Evolutionary conservation across 2,888 invertebrate genomes (phyloP).

Genomic region (Catocala fraxini): DNA sequence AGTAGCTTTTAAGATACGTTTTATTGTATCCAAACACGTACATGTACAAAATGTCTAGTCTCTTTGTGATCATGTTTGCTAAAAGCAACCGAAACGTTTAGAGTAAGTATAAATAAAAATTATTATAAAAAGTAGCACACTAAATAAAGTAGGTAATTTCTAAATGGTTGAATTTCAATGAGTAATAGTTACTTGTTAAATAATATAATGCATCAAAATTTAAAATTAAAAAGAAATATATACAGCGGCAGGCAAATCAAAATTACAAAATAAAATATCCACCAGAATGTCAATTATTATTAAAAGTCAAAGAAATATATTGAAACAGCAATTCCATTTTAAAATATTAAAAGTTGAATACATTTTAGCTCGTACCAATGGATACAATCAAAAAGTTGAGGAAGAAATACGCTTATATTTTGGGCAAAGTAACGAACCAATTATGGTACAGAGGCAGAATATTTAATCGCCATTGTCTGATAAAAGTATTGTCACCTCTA

Average conservation of each 20-base stretch:
- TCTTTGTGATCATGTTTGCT: too few species aligned
- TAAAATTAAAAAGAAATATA: too few species aligned
- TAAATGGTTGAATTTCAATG: too few species aligned
- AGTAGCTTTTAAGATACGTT: neutral
- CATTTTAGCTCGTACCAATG: neutral
- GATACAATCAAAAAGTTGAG: constrained; percentile 3
- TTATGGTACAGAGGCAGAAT: constrained; percentile 15
- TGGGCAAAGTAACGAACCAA: constrained; percentile 19
- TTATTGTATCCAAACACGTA: neutral
- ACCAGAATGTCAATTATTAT: too few species aligned
- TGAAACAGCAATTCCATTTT: constrained; percentile 15
- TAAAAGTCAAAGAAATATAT: neutral
- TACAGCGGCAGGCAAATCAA: too few species aligned
- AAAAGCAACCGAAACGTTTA: too few species aligned
- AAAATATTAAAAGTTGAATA: constrained; percentile 1
- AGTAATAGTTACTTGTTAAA: too few species aligned
- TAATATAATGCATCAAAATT: too few species aligned
- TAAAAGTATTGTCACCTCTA: constrained; percentile 12
- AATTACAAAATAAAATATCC: too few species aligned
- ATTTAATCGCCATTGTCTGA: constrained; percentile 19
- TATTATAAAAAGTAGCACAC: too few species aligned
- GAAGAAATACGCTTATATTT: constrained; percentile 7
- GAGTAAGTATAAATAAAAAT: too few species aligned
- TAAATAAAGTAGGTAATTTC: too few species aligned
- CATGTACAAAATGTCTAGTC: neutral